Evolutionary conservation across 2,797 vertebrate species (phyloP), one percentile per base, ranked within the genome.

Genomic region (Pitangus sulphuratus): DNA sequence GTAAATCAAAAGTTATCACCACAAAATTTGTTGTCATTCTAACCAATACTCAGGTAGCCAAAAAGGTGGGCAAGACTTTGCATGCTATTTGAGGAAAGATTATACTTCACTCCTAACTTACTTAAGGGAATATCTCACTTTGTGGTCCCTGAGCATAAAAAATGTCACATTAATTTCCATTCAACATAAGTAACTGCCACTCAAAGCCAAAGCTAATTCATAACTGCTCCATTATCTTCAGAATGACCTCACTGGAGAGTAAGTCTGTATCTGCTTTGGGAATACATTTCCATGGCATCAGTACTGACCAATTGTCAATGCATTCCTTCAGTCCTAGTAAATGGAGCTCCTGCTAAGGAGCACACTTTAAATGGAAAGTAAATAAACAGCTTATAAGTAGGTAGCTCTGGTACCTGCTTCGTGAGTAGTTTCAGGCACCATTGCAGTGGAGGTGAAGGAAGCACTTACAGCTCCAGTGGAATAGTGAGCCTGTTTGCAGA

Each of bases 391-490:
- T 42, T 45, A 20, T 26, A 76, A 57, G 31, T 26, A 71, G n/a
- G 33, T 16, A 53, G 39, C 33, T 51, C 28, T 45, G 31, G n/a
- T 98, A 99, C 99, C 99, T 98, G 99, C 99, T 98, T 98, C 98
- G 0, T 99, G 99, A 4, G 89, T 98, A 15, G 99, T 99, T 93
- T 99, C 97, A 4, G 99, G 99, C 40, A 98, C 98, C 99, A 99
- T 99, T 54, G 99, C 99, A 0, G 99, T 99, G 90, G 99, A 99
- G 6, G 99, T 99, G 98, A 99, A 99, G 75, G 99, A 99, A 22
- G 99, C 99, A 2, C 99, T 99, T 31, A 99, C 99, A 96, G 98
- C 98, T 62, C 99, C 99, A 2, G 99, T 99, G 54, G 99, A 99
- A 94, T 99, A 99, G 97, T 99, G 99, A 75, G 99, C 99, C 99